Conservation (phyloP, 2,888 invertebrate species). For the Latrodectus elegans region DNA sequence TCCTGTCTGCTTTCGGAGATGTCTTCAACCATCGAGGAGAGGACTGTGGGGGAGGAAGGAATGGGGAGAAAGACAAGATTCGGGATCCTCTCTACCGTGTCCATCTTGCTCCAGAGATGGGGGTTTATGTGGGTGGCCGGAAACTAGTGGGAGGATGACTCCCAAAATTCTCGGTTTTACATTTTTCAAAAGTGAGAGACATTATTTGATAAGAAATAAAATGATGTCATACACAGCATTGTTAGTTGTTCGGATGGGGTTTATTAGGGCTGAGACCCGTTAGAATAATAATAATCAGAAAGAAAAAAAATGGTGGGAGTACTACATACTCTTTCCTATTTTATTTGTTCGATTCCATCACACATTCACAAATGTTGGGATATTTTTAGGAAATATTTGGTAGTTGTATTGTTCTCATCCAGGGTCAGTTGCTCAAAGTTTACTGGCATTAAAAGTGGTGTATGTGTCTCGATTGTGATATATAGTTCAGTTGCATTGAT, state of each 20-base stretch:
- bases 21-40: neutral
- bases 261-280: no score
- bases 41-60: neutral
- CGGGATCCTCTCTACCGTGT: constrained; percentile 14
- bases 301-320: no score
- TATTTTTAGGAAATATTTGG: no score
- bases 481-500: no score
- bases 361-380: no score
- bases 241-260: neutral
- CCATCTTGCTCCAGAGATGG: constrained; percentile 8
- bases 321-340: no score
- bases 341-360: no score
- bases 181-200: neutral
- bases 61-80: neutral
- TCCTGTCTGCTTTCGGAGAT: constrained; percentile 43
- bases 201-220: neutral
- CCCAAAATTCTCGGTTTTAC: neutral
- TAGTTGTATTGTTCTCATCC: no score
- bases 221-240: neutral
- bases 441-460: no score
- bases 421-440: no score
- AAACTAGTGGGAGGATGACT: constrained; percentile 27
- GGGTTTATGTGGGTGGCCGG: constrained; percentile 25
- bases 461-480: no score
- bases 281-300: no score